Evolutionary conservation across 2,113 vertebrate species (phyloP).

Genomic region (Pachyramphus minor): DNA sequence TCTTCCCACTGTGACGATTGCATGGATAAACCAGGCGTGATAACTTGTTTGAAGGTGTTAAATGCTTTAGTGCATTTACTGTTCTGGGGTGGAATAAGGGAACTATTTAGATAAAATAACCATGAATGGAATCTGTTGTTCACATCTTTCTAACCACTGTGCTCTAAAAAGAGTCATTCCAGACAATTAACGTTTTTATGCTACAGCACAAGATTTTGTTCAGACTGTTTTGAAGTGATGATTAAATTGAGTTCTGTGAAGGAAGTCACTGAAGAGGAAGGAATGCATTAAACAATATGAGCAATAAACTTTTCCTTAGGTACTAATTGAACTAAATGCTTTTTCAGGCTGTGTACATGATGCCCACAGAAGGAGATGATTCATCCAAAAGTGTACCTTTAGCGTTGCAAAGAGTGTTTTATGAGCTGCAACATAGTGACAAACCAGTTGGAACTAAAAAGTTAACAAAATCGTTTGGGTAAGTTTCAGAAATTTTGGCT

Average conservation of each 20-base stretch:
- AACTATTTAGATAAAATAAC: background rate
- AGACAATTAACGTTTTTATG: background rate
- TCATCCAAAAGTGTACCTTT: conserved; percentile 98
- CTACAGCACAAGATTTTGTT: background rate
- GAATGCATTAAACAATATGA: background rate
- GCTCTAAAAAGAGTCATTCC: background rate
- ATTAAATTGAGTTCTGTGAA: background rate
- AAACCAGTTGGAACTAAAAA: conserved; percentile 99
- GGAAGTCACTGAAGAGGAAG: background rate
- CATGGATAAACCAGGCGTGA: accelerated
- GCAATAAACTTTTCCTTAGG: background rate
- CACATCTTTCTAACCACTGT: background rate
- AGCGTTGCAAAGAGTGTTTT: conserved; percentile 97
- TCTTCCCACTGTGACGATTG: background rate
- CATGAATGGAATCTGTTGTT: background rate
- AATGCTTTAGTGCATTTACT: background rate
- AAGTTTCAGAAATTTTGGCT: conserved; percentile 34
- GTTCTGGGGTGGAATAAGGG: background rate
- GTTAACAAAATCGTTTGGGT: conserved; percentile 98
- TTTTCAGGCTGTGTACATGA: conserved; percentile 96
- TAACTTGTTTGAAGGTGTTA: background rate
- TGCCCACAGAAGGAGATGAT: conserved; percentile 98
- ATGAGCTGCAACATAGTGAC: conserved; percentile 97
- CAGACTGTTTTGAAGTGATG: background rate
- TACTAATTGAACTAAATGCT: conserved; percentile 47